Evolutionary conservation across 2,888 invertebrate genomes (phyloP), one percentile per base, ranked within the genome.

Genomic region (Chymomyza fuscimana): DNA sequence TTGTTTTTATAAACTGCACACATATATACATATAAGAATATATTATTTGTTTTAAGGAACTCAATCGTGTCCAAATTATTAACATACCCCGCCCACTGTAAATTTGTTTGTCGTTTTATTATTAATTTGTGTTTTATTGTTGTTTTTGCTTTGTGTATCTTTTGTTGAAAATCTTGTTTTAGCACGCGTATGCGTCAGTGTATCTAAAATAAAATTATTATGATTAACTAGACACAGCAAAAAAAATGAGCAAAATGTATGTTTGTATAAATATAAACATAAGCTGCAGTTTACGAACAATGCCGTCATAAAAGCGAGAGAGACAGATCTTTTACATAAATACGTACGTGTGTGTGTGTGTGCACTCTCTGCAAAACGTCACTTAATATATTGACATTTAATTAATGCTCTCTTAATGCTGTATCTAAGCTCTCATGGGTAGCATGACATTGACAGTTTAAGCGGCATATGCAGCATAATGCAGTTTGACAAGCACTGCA

Each of bases 401-500:
- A 32, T 32, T 7, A 32, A 32, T 7, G 7, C 32, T 32, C 32
- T 32, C 9, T 9, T 32, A 1, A 5, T 1, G 4, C 7, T 1
- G 1, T 32, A 1, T 22, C 25, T 25, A 25, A 25, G 32, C 32
- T 5, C 32, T 32, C 5, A 32, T 32, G 3, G 32, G 32, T 9
- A 32, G 7, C 32, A 32, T 58, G 16, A 29, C 29, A 9, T 12
- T 15, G 36, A 59, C 59, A 61, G 51, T 46, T 46, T 46, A 12
- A 46, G 40, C 12, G 12, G 40, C 40, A 46, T 7, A 19, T 59
- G 29, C 56, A 7, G 29, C 22, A 58, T 58, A 10, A 32, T 60
- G n/a, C 15, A 56, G 16, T 51, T 63, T 67, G 50, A 56, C 36
- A 56, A 63, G 71, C 65, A 63, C 32, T 50, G 63, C 59, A 63